Base-by-base conservation (phyloP, 2,888 invertebrate genomes). In the Synergus japonicus region DNA sequence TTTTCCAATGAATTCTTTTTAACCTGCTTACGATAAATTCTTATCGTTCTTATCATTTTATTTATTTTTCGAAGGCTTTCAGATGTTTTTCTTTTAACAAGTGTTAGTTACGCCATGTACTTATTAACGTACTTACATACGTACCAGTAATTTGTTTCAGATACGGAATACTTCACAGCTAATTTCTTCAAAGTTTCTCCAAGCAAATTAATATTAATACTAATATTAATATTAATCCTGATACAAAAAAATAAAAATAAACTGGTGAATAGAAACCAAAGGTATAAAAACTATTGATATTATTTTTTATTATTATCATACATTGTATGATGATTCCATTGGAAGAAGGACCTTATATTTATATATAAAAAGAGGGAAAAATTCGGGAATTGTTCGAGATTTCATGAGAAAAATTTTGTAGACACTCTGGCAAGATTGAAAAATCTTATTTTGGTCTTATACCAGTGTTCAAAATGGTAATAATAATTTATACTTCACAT, bases 11-110 rank as follows among this genome's bases (percentile, higher is more conserved):
- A 18, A 63, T 63, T 63, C 12, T 63, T 63, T 18, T 63, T 63
- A 22, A 22, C 12, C 22, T 8, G 12, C 10, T 63, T 9, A 29
- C 12, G 12, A 13, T 12, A 12, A 12, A 22, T 69, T 37, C 37
- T 37, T 37, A 37, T 37, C 37, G 37, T 37, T 69, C 69, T 69
- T 69, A 49, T 69, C 29, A 12, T 69, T 69, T 69, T 46, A 29
- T 69, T 46, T 29, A 69, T 22, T 49, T 15, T 46, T 15, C 29
- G 69, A 69, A 69, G 69, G 49, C 49, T 69, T 69, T 37, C 49
- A n/a, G 46, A 4, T 15, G 49, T 69, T 69, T 69, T 69, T 69
- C 67, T 49, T 22, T n/a, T 69, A 18, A 29, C 13, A 18, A 22
- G 49, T 69, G 49, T 69, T 69, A 49, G 5, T 69, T 49, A 49